Conservation (phyloP, 2,888 invertebrate genomes). For the Chirona hameri region DNA sequence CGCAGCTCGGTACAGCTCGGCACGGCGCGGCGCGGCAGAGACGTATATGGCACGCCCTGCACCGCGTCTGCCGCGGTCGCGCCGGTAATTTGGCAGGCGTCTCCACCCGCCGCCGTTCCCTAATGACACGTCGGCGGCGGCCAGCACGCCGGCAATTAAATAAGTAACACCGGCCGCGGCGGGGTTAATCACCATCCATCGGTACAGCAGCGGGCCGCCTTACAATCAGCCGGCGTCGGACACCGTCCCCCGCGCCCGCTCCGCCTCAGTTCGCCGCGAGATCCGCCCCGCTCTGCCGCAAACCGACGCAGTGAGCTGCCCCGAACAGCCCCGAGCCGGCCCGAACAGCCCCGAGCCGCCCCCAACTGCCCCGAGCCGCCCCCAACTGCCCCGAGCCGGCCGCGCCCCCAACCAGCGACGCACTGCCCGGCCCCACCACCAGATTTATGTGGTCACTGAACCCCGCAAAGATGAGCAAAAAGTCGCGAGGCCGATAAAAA, state of each 20-base stretch:
- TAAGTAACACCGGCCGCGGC: not conserved
- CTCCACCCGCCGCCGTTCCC: not conserved
- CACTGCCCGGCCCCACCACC: not conserved
- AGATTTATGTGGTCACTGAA: conserved; percentile 22
- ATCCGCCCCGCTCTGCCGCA: too few relatives aligned
- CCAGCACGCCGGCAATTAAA: not conserved
- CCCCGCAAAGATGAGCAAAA: conserved; percentile 7
- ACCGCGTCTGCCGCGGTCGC: not conserved
- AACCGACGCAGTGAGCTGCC: too few relatives aligned
- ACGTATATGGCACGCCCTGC: not conserved
- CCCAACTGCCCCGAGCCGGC: too few relatives aligned
- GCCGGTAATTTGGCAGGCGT: not conserved
- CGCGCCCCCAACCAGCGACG: too few relatives aligned
- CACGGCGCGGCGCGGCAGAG: not conserved
- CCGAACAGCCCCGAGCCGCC: too few relatives aligned
- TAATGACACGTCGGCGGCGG: conserved; percentile 3
- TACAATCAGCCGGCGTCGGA: conserved; percentile 1
- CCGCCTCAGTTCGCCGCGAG: too few relatives aligned
- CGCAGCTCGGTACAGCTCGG: not conserved
- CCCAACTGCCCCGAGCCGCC: too few relatives aligned
- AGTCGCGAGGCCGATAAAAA: not conserved
- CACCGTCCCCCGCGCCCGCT: not conserved
- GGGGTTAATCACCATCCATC: conserved; percentile 7
- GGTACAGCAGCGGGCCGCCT: not conserved
- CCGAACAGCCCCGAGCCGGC: too few relatives aligned